A percentile compares a stretch with the other conserved stretches of the same genome.
Evolutionary conservation across 2,113 vertebrate species (phyloP).

Genomic region (Trogon melanurus): DNA sequence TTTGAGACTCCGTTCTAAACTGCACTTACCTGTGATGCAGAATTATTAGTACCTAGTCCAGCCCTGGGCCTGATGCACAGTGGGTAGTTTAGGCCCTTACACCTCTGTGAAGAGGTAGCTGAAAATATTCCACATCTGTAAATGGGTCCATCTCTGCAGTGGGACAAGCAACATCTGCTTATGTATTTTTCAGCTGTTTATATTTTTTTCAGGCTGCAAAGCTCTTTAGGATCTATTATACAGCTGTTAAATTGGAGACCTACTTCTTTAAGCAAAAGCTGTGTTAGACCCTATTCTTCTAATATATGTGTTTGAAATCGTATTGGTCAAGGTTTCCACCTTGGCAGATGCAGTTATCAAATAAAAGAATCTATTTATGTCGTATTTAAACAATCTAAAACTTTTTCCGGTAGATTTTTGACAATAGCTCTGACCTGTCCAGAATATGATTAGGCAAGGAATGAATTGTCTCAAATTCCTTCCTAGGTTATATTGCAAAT

Average conservation of each 20-base stretch:
- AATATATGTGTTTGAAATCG: background rate
- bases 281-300: background rate
- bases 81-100: background rate
- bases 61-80: fast-evolving
- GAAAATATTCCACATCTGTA: background rate
- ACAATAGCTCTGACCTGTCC: background rate
- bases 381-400: background rate
- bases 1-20: background rate
- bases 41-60: background rate
- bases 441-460: background rate
- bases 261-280: background rate
- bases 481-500: background rate
- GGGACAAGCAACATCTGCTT: background rate
- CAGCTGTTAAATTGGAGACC: background rate
- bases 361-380: background rate
- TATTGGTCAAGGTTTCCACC: background rate
- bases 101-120: background rate
- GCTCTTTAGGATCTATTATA: background rate
- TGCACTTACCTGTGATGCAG: background rate
- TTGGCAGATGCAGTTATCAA: background rate
- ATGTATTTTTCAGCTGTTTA: background rate
- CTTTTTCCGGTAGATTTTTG: background rate
- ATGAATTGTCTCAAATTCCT: background rate
- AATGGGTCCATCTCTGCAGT: background rate
- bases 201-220: background rate